Conservation (phyloP, 2,797 vertebrate genomes). For the Zalophus californianus region DNA sequence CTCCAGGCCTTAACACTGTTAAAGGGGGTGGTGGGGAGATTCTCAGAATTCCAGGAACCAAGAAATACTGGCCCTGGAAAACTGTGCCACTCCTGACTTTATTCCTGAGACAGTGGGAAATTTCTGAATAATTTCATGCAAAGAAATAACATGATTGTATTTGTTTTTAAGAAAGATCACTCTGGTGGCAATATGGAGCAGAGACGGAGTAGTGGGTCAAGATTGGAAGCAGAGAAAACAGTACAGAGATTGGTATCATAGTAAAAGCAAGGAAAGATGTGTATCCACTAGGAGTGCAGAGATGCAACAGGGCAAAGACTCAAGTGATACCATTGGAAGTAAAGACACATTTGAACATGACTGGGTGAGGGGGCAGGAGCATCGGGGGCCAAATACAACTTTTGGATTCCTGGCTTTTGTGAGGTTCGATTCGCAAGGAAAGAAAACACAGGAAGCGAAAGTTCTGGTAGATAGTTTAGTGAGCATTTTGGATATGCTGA, state of each 20-base stretch:
- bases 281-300: background rate
- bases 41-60: slow-evolving; percentile 39
- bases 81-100: background rate
- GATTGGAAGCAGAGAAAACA: background rate
- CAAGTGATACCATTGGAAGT: background rate
- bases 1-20: background rate
- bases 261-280: slow-evolving; percentile 7
- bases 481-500: slow-evolving; percentile 10
- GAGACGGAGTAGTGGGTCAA: background rate
- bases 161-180: background rate
- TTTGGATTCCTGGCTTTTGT: slow-evolving; percentile 28
- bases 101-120: slow-evolving; percentile 1
- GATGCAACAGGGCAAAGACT: background rate
- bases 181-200: background rate
- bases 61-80: background rate
- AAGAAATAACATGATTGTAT: slow-evolving; percentile 36
- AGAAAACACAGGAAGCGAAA: background rate
- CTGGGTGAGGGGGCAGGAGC: background rate
- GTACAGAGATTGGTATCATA: background rate
- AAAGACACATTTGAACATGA: background rate
- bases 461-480: background rate
- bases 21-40: background rate
- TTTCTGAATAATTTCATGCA: background rate
- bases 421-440: background rate
- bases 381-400: background rate